phyloP scores from a whole-genome alignment of 2,113 vertebrate genomes.

The Mesocricetus auratus region DNA sequence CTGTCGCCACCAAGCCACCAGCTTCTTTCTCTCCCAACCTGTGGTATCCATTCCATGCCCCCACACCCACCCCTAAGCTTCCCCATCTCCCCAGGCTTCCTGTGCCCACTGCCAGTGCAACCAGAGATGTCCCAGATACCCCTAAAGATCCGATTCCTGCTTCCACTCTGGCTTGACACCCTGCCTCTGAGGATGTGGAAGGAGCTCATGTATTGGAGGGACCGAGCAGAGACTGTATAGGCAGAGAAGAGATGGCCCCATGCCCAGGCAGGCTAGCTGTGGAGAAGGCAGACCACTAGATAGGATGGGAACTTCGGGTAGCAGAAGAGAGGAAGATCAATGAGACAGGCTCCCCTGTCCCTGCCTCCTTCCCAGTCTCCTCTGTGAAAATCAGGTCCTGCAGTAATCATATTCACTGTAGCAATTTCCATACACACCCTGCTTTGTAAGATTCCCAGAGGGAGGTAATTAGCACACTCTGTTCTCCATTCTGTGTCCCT shows the following conservation, averaged over 20 bases:
- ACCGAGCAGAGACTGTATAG: not conserved
- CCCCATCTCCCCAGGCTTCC: not conserved
- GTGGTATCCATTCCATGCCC: rapidly evolving
- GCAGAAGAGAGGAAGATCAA: not conserved
- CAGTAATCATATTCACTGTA: slow-evolving; percentile 9
- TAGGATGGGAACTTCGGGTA: rapidly evolving
- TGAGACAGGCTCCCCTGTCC: not conserved
- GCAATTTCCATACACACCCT: slow-evolving; percentile 45
- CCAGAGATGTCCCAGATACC: not conserved
- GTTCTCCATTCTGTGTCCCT: not conserved
- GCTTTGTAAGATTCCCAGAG: slow-evolving; percentile 47
- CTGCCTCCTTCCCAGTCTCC: not conserved
- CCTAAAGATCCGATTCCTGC: not conserved
- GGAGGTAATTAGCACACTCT: slow-evolving; percentile 43
- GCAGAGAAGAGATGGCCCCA: rapidly evolving
- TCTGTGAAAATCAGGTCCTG: slow-evolving; percentile 51
- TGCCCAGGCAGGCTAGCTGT: not conserved
- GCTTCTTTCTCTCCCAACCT: not conserved
- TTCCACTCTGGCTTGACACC: not conserved
- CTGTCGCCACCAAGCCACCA: not conserved
- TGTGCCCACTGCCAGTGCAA: not conserved
- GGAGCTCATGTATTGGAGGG: not conserved
- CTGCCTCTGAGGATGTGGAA: not conserved
- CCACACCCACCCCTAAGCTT: rapidly evolving
- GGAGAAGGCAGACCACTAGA: rapidly evolving